Evolutionary conservation across 2,113 vertebrate genomes (phyloP), one percentile per base, ranked within the genome.

Genomic region (Cebus imitator): DNA sequence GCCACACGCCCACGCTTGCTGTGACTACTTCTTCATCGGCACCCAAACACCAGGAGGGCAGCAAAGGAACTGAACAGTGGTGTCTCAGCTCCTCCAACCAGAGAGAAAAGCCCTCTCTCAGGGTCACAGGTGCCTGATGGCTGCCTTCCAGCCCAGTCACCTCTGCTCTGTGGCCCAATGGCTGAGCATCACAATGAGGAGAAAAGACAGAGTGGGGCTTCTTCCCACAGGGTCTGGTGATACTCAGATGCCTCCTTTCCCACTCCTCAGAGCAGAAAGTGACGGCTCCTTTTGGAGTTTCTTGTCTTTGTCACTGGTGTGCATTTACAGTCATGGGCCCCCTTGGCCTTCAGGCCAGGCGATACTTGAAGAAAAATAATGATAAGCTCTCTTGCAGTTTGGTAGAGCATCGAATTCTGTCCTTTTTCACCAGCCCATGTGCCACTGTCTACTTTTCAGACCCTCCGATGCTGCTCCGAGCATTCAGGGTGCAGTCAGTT

Each of bases 381-480:
- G 2, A 5, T 12, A 2, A 2, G 0, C 16, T n/a, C n/a, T 0
- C 9, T 0, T 37, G 18, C 6, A 20, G 6, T 3, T 12, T 0
- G 16, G 50, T 3, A 17, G 17, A 43, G 52, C 2, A 4, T 4
- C 10, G 20, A 11, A 4, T 1, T 35, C 70, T 61, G 35, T 4
- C 17, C 35, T 55, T 2, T 40, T 8, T 66, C 75, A 11, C 20
- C 23, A 23, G 2, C 1, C 10, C 48, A 0, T 0, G 4, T 9
- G n/a, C 48, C 4, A 6, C 30, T 0, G 0, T 32, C 48, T 8
- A 0, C 40, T 21, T 25, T 8, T 4, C 21, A 35, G 52, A 14
- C 11, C 14, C 30, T 0, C 68, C 0, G 43, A 8, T 8, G 20
- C 61, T 4, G 21, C 8, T 1, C 8, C 4, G 0, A 17, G 52